Percentiles rank a stretch among this genome's conserved stretches.
phyloP scores from a whole-genome alignment of 2,113 vertebrate genomes.

The Sturnus vulgaris region DNA sequence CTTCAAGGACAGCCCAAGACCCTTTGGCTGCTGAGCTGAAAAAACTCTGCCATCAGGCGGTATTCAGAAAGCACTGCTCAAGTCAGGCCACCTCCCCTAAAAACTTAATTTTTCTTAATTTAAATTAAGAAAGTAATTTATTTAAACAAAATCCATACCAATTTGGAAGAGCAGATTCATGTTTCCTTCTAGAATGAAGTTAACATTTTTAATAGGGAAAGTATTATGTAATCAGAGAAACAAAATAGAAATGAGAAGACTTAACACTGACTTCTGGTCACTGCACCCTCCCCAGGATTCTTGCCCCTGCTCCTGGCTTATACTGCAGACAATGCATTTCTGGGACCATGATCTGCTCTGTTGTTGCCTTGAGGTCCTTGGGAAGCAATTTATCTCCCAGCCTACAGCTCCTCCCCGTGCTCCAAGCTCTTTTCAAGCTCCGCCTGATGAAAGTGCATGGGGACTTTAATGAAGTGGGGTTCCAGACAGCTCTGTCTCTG shows the following conservation, averaged over 20 bases:
- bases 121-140: neutral
- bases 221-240: neutral
- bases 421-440: neutral
- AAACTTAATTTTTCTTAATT: neutral
- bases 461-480: neutral
- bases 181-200: neutral
- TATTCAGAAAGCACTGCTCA: neutral
- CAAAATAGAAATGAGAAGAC: neutral
- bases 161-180: neutral
- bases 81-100: neutral
- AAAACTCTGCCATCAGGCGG: neutral
- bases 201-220: neutral
- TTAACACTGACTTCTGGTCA: neutral
- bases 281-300: neutral
- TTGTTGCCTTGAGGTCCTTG: neutral
- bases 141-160: neutral
- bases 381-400: neutral
- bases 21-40: neutral
- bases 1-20: neutral
- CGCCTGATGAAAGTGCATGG: neutral
- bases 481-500: neutral
- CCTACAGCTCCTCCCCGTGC: neutral
- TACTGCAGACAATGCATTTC: neutral
- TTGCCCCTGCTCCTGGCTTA: neutral
- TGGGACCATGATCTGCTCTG: neutral